phyloP scores from a whole-genome alignment of 2,113 vertebrate species.

The Myotis lucifugus region DNA sequence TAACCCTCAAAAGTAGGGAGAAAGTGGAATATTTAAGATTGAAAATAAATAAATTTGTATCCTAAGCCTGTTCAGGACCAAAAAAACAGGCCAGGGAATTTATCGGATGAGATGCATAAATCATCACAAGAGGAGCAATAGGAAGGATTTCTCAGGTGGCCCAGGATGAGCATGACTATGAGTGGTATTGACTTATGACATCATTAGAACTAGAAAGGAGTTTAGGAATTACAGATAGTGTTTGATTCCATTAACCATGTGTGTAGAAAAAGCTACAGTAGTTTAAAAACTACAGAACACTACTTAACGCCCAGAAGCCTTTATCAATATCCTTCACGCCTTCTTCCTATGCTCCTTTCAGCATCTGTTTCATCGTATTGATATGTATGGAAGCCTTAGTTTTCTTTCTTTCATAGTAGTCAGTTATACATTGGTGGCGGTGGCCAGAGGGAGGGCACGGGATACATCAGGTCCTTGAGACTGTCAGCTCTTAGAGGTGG shows the following conservation, averaged over 20 bases:
- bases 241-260: not conserved
- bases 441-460: not conserved
- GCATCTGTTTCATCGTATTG: not conserved
- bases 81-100: not conserved
- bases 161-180: not conserved
- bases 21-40: not conserved
- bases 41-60: not conserved
- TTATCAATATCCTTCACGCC: not conserved
- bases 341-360: not conserved
- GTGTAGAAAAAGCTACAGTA: not conserved
- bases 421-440: not conserved
- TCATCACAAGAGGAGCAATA: not conserved
- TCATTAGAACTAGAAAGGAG: not conserved
- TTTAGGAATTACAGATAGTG: not conserved
- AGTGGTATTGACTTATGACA: not conserved
- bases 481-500: not conserved
- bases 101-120: not conserved
- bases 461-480: not conserved
- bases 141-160: not conserved
- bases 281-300: not conserved
- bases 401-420: not conserved
- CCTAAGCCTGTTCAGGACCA: not conserved
- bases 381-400: not conserved
- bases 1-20: not conserved
- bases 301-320: not conserved